Conservation (phyloP, 1,140 invertebrate genomes). For the Calephelis virginiensis region DNA sequence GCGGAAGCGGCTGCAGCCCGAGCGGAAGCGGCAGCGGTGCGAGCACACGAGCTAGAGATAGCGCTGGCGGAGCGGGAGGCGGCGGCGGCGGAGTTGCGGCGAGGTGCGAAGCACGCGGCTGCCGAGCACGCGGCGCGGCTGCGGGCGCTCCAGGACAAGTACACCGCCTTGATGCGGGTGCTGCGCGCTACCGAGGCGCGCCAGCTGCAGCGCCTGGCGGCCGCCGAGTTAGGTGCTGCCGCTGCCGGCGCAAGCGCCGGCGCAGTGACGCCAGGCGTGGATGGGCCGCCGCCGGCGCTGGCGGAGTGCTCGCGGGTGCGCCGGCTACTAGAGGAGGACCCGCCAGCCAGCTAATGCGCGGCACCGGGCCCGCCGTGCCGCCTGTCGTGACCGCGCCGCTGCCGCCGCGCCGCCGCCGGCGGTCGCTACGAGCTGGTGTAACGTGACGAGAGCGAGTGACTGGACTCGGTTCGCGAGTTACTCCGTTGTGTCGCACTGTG, state of each 20-base stretch:
- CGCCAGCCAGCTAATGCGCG: conserved; percentile 6
- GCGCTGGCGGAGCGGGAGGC: conserved; percentile 72
- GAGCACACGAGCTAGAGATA: conserved; percentile 79
- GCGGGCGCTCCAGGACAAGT: conserved; percentile 85
- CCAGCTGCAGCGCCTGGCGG: conserved; percentile 81
- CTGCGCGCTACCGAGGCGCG: conserved; percentile 84
- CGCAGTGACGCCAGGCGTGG: conserved; percentile 21
- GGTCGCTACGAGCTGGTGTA: background rate
- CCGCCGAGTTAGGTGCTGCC: conserved; percentile 41
- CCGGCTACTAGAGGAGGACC: conserved; percentile 31
- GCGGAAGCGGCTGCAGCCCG: conserved; percentile 64
- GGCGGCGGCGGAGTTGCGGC: conserved; percentile 71
- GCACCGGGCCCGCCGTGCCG: conserved; percentile 2
- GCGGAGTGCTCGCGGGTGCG: conserved; percentile 35
- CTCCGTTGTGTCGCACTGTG: background rate
- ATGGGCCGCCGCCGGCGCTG: conserved; percentile 27
- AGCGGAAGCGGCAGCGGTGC: conserved; percentile 75
- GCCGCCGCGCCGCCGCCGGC: background rate
- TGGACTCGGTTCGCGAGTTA: background rate
- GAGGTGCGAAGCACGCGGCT: conserved; percentile 71
- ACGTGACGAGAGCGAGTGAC: background rate
- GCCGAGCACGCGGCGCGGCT: conserved; percentile 77
- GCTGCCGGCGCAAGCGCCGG: conserved; percentile 28
- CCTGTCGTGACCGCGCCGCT: conserved; percentile 2
- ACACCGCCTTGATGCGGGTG: conserved; percentile 83